These are phyloP conservation scores for Philotrypesis tridentata DNA, from an alignment of 1,140 invertebrate species.

Conservation along the genomic window DNA sequence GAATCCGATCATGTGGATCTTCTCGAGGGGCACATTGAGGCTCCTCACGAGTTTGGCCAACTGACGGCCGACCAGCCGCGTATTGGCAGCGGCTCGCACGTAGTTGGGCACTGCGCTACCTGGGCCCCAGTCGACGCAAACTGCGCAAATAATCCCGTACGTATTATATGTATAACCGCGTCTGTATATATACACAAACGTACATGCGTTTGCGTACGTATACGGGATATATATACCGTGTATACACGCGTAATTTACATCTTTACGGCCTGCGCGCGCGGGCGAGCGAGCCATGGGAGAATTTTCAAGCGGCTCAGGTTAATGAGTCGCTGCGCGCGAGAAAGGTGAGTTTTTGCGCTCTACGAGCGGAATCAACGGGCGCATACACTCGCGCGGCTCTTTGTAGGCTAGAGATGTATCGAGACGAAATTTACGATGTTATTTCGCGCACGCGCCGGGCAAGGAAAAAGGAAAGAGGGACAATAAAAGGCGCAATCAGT, in stretches of 20 bases:
- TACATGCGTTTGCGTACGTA: not conserved
- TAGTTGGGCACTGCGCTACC: slow-evolving; percentile 95
- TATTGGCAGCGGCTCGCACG: slow-evolving; percentile 93
- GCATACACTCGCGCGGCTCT: too few relatives aligned
- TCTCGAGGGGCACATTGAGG: slow-evolving; percentile 76
- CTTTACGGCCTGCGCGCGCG: not conserved
- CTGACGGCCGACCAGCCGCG: slow-evolving; percentile 92
- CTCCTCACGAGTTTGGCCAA: slow-evolving; percentile 81
- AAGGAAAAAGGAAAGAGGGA: too few relatives aligned
- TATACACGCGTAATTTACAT: not conserved
- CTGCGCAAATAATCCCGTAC: slow-evolving; percentile 70
- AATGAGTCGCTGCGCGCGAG: not conserved
- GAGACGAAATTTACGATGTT: not conserved
- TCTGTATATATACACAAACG: not conserved
- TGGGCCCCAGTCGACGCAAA: slow-evolving; percentile 95
- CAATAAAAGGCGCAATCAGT: slow-evolving; percentile 76
- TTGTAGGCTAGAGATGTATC: not conserved
- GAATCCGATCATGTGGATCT: slow-evolving; percentile 94
- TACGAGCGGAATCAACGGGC: not conserved
- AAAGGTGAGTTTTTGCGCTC: not conserved
- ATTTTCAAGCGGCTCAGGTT: not conserved
- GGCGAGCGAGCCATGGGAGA: not conserved
- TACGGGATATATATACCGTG: not conserved
- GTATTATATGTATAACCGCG: not conserved
- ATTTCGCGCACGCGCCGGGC: not conserved